Base-by-base conservation (phyloP, 2,888 invertebrate genomes). In the Macaria notata region DNA sequence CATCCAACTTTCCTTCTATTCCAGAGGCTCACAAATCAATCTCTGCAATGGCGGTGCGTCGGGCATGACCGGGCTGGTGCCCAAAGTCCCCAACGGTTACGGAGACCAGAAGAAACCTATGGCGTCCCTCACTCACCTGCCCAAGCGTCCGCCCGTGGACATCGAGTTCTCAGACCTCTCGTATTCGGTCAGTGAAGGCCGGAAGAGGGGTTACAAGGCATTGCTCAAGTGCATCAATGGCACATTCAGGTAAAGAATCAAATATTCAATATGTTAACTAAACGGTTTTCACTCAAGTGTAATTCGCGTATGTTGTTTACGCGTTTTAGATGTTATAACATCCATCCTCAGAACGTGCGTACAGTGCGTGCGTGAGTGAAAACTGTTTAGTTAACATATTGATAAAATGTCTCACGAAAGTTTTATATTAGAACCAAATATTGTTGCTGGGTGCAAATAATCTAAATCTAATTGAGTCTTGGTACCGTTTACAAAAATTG, bases 201-300 rank as follows among this genome's bases (percentile, higher is more conserved):
- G 95, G 64, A 93, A 94, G 79, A 93, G 95, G 66, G 96, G 96
- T 5, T 95, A 95, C 82, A 98, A 98, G 84, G 95, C 96, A 9
- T 95, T 98, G 72, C 89, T 98, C 68, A 98, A 97, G 88, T 94
- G 95, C 70, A 95, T 98, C 56, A 96, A 96, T 73, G 98, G 98
- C 6, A 95, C 95, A 76, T 97, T 98, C 81, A 93, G 19, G 19
- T 2, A 19, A 19, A 2, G 19, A 19, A 19, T 2, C 19, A 19
- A 19, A 19, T 19, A 19, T 19, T 1, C 2, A 19, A 19, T 19
- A 19, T 19, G 19, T 1, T 19, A 19, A 19, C 19, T 19, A 19
- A 19, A 19, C 19, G 19, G 19, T 19, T 19, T 19, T 19, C 19
- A 19, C 19, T 19, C 19, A 19, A 1, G 19, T 19, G 19, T 19